phyloP scores from a whole-genome alignment of 2,797 vertebrate genomes.

The Threskiornis aethiopicus region DNA sequence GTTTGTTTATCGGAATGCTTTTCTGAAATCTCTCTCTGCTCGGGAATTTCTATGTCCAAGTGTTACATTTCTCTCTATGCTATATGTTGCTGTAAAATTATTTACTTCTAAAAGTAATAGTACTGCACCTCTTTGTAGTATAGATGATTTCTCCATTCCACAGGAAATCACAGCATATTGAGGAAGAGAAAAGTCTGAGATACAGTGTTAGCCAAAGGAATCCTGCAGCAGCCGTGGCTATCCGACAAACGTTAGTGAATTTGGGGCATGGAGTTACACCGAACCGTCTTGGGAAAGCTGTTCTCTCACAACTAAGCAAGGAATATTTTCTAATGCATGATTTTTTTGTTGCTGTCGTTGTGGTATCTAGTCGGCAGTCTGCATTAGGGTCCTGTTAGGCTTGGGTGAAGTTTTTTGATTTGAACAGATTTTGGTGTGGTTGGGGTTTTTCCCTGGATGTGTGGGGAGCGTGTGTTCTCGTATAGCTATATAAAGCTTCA shows the following conservation, averaged over 20 bases:
- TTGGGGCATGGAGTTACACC: neutral
- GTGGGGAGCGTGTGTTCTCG: neutral
- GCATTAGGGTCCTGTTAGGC: neutral
- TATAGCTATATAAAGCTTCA: slow-evolving; percentile 1
- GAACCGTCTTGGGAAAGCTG: neutral
- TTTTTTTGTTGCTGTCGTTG: neutral
- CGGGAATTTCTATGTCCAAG: neutral
- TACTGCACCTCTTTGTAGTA: neutral
- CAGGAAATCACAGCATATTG: neutral
- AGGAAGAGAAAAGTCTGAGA: slow-evolving; percentile 1
- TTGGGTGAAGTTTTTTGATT: neutral
- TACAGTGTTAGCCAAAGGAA: neutral
- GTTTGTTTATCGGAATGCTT: neutral
- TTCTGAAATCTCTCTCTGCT: neutral
- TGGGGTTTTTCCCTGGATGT: neutral
- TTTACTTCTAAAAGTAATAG: neutral
- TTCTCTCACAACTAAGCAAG: neutral
- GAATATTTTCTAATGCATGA: neutral
- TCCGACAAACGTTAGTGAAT: slow-evolving; percentile 2
- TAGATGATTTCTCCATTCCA: neutral
- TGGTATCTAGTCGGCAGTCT: neutral
- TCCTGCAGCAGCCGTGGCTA: slow-evolving; percentile 11
- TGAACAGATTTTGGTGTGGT: neutral
- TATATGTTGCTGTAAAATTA: neutral
- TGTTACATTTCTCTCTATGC: neutral